These are phyloP conservation scores for Vicugna pacos DNA, from an alignment of 2,113 vertebrate genomes.

Conservation along the genomic window DNA sequence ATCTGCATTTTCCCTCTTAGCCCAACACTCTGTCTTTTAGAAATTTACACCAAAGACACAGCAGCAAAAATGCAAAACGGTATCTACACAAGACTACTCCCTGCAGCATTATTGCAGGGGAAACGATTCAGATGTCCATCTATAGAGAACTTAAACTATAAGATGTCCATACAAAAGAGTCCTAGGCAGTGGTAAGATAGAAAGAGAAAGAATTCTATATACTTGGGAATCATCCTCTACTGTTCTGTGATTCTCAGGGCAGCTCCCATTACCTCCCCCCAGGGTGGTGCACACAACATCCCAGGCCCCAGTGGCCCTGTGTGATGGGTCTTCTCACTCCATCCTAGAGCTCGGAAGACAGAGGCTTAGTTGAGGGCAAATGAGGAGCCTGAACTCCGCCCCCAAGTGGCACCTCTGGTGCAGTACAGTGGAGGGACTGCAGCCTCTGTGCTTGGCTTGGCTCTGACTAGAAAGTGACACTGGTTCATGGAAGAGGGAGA, in stretches of 20 bases:
- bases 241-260: not conserved
- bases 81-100: not conserved
- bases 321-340: not conserved
- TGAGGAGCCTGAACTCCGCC: not conserved
- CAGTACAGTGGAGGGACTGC: fast-evolving
- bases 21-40: not conserved
- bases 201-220: not conserved
- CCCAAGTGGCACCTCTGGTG: not conserved
- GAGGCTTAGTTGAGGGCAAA: not conserved
- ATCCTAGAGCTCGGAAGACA: not conserved
- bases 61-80: not conserved
- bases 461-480: not conserved
- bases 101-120: not conserved
- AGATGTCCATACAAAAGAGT: not conserved
- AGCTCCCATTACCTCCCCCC: not conserved
- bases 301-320: too few relatives aligned
- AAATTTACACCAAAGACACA: not conserved
- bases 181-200: not conserved
- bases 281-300: not conserved
- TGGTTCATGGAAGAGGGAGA: not conserved
- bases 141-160: not conserved
- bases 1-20: not conserved
- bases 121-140: not conserved
- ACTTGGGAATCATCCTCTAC: not conserved
- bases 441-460: not conserved